These are phyloP conservation scores for Macaria notata DNA, from an alignment of 2,888 invertebrate species.

Conservation along the genomic window DNA sequence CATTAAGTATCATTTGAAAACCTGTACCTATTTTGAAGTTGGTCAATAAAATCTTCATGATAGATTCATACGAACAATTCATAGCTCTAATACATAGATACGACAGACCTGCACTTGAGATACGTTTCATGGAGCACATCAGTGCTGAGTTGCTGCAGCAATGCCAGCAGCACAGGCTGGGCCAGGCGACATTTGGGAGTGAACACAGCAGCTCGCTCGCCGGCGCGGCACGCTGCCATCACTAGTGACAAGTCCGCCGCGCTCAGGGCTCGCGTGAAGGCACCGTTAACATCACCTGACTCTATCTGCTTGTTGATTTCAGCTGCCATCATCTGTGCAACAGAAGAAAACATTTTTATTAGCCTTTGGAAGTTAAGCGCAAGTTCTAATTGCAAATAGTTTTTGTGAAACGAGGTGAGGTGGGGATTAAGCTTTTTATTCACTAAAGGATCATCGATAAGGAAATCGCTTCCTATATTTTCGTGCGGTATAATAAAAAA, in stretches of 20 bases:
- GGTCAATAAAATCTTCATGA: no score
- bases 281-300: slow-evolving; percentile 88
- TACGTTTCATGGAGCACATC: slow-evolving; percentile 91
- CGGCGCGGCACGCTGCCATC: slow-evolving; percentile 91
- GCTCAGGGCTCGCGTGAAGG: slow-evolving; percentile 92
- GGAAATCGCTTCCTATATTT: no score
- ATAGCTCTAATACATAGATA: no score
- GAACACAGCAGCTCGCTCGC: slow-evolving; percentile 89
- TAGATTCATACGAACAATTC: no score
- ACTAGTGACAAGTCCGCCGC: slow-evolving; percentile 93
- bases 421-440: no score
- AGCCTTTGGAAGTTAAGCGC: no score
- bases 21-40: no score
- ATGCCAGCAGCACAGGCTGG: slow-evolving; percentile 93
- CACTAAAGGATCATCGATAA: no score
- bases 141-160: slow-evolving; percentile 96
- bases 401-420: no score
- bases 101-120: slow-evolving; percentile 62
- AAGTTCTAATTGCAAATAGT: no score
- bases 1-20: no score
- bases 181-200: slow-evolving; percentile 86
- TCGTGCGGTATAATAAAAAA: no score
- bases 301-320: slow-evolving; percentile 54
- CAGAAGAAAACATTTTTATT: neutral
- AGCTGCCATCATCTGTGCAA: slow-evolving; percentile 54